Conservation (phyloP, 2,888 invertebrate genomes). For the Dysmachus trigonus region DNA sequence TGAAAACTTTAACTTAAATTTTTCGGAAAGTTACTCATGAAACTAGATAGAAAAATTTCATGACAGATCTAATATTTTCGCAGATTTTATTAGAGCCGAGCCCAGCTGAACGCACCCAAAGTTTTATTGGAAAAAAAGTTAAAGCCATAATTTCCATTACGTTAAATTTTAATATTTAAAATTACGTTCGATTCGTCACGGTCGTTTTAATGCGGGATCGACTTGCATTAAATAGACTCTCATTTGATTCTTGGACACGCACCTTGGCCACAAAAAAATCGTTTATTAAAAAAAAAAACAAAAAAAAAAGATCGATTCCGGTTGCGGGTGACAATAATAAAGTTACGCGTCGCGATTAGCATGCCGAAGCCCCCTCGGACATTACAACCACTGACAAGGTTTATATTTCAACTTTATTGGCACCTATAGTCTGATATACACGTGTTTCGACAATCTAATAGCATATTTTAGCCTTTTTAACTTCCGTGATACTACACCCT, state of each 20-base stretch:
- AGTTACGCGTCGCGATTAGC: background rate
- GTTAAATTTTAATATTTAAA: background rate
- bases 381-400: background rate
- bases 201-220: background rate
- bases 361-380: background rate
- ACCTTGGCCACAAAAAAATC: background rate
- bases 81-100: too few species aligned
- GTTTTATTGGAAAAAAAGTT: too few species aligned
- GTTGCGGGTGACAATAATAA: background rate
- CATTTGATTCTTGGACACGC: background rate
- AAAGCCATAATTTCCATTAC: background rate
- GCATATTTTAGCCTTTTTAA: background rate
- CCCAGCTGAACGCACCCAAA: too few species aligned
- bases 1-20: too few species aligned
- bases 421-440: background rate
- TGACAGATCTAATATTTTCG: too few species aligned
- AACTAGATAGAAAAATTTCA: too few species aligned
- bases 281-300: background rate
- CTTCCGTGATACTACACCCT: background rate
- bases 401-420: background rate
- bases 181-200: background rate
- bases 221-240: background rate
- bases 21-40: too few species aligned
- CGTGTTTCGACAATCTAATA: background rate
- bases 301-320: background rate